Evolutionary conservation across 2,113 vertebrate species (phyloP), one percentile per base, ranked within the genome.

Genomic region (Lethenteron camtschaticum): DNA sequence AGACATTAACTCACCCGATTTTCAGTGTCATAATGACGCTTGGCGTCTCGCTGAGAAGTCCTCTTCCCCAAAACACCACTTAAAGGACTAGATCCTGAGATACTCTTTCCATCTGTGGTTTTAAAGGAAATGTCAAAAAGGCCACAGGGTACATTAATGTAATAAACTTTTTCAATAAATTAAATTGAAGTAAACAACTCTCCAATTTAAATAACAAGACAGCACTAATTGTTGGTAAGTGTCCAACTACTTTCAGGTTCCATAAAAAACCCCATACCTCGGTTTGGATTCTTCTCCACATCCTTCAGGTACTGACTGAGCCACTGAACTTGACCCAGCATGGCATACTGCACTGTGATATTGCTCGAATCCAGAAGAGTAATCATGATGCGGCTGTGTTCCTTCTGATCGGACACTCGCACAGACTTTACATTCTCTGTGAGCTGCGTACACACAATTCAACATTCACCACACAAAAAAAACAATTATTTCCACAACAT

Each of bases 381-480:
- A 14, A 99, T 75, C 74, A 83, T 82, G 72, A 99, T 76, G 20
- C 87, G 83, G 74, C 76, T 85, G 4, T 18, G 1, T 58, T 78
- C 79, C 68, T 83, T 86, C 70, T 77, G 81, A 12, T 81, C 82
- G 74, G 80, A 74, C 76, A 87, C 77, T 58, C 75, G 79, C 69
- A 96, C 80, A 70, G 75, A 83, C 82, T 95, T 99, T 79, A 99
- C 85, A 70, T 95, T 96, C 78, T 94, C 88, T 81, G 82, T 91
- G 76, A 99, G 79, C 94, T 97, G 74, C 58, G 58, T 12, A 18
- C 69, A 70, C 78, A 41, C 41, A 41, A 41, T 7, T 5, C 41
- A 41, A 41, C 41, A 41, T 41, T 41, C 41, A 41, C 41, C 41
- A 41, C 41, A 41, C 70, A 70, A 74, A 78, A 41, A 70, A 72